Percentiles rank a stretch among this genome's conserved stretches.
These are phyloP conservation scores for Eupithecia subfuscata DNA, from an alignment of 2,888 invertebrate species.

Conservation along the genomic window DNA sequence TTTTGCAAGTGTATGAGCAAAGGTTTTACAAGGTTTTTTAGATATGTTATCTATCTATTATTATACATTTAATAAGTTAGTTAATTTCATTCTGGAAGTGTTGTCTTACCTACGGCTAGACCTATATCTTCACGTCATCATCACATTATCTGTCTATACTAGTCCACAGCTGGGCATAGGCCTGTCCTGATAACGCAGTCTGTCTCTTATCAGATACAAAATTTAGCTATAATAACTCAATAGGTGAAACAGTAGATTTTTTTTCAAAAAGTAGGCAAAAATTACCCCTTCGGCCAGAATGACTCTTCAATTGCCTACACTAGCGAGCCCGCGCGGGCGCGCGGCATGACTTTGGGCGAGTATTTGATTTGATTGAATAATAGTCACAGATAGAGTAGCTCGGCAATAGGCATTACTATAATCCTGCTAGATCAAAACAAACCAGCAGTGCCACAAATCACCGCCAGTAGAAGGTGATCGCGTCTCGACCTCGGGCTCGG, in stretches of 20 bases:
- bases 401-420: neutral
- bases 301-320: too few species aligned
- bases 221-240: too few species aligned
- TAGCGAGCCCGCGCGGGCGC: too few species aligned
- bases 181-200: too few species aligned
- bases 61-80: neutral
- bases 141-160: too few species aligned
- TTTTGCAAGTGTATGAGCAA: neutral
- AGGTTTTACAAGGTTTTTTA: neutral
- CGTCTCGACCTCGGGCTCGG: constrained; percentile 24
- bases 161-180: too few species aligned
- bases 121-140: too few species aligned
- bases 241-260: too few species aligned
- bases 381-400: neutral
- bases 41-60: neutral
- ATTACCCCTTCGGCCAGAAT: too few species aligned
- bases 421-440: constrained; percentile 23
- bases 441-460: constrained; percentile 27
- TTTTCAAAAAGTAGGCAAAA: too few species aligned
- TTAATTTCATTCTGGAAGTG: neutral
- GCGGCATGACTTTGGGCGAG: neutral
- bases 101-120: too few species aligned
- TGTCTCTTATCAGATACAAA: too few species aligned
- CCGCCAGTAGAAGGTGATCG: constrained; percentile 28
- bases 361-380: neutral